Percentiles rank a stretch among this genome's conserved stretches.
Evolutionary conservation across 2,888 invertebrate genomes (phyloP).

Genomic region (Chalcis sispes): DNA sequence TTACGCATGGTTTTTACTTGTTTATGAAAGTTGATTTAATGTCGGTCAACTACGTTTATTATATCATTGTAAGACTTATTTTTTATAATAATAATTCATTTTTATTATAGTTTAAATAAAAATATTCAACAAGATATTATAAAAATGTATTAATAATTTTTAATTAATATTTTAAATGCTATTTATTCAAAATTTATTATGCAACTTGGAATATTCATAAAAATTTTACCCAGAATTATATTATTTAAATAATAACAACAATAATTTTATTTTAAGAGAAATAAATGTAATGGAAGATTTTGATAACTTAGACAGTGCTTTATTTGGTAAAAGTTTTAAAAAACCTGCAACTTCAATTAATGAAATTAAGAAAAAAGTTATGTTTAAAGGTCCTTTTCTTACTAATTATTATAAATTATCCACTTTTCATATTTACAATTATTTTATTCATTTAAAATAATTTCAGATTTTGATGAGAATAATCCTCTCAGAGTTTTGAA

Average conservation of each 20-base stretch:
- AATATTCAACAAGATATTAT: no score
- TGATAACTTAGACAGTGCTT: constrained; percentile 66
- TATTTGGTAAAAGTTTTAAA: constrained; percentile 62
- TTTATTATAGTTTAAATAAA: neutral
- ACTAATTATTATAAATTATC: neutral
- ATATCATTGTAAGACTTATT: neutral
- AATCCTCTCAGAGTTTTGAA: constrained; percentile 27
- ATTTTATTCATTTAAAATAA: neutral
- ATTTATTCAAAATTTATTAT: no score
- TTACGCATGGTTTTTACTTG: neutral
- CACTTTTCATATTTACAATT: neutral
- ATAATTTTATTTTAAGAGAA: constrained; percentile 19
- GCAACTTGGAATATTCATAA: no score
- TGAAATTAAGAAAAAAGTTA: constrained; percentile 64
- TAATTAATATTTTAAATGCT: no score
- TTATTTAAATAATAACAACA: neutral
- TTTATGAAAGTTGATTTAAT: neutral
- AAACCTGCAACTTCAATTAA: constrained; percentile 4
- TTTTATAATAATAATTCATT: neutral
- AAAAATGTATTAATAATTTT: no score
- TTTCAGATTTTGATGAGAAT: constrained; percentile 33
- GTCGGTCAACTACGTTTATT: neutral
- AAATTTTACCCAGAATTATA: neutral
- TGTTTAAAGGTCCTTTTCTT: constrained; percentile 64
- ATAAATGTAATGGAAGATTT: constrained; percentile 60